Conservation (phyloP, 2,888 invertebrate species). For the Cordilura impudica region DNA sequence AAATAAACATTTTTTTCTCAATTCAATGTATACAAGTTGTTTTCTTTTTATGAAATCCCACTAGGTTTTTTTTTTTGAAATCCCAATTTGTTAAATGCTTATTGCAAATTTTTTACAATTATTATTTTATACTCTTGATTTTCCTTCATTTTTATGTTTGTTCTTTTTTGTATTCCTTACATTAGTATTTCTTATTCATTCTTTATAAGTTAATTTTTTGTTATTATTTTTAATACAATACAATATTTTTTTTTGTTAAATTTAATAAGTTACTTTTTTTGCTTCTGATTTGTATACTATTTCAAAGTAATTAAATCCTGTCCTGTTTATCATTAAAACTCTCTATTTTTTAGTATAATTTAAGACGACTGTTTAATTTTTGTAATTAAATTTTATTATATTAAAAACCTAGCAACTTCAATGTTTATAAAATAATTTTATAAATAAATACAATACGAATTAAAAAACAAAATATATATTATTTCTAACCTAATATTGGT, state of each 20-base stretch:
- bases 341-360: slow-evolving; percentile 8
- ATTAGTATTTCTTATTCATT: neutral
- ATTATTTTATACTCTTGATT: neutral
- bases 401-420: neutral
- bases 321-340: neutral
- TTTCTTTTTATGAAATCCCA: too few species aligned
- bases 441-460: slow-evolving; percentile 1
- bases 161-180: neutral
- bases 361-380: slow-evolving; percentile 28
- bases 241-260: neutral
- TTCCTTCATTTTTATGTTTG: neutral
- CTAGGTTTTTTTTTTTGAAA: too few species aligned
- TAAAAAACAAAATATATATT: neutral
- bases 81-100: too few species aligned
- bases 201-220: neutral
- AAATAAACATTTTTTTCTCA: too few species aligned
- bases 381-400: slow-evolving; percentile 13
- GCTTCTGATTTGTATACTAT: neutral
- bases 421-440: neutral
- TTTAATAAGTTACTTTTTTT: neutral
- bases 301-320: neutral
- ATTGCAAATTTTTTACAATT: too few species aligned
- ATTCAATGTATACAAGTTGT: too few species aligned
- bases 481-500: neutral
- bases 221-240: neutral